These are phyloP conservation scores for Spizaetus ornatus DNA, from an alignment of 2,113 vertebrate genomes.

Conservation along the genomic window DNA sequence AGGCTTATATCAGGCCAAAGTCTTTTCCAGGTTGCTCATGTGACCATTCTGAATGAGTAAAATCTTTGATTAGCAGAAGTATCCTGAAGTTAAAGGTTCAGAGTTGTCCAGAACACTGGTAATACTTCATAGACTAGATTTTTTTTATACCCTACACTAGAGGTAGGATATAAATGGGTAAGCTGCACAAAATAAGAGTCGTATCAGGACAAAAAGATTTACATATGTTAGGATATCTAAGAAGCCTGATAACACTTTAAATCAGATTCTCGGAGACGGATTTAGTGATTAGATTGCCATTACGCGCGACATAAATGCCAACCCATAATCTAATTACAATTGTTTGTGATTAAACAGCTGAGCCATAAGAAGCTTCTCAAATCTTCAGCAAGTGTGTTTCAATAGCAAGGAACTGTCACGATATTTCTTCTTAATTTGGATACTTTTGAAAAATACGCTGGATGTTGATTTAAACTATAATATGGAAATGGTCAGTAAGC, in stretches of 20 bases:
- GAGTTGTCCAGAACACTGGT: not conserved
- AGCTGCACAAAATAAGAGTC: not conserved
- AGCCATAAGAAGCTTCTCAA: not conserved
- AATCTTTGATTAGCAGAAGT: not conserved
- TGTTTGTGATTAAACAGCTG: not conserved
- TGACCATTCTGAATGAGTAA: not conserved
- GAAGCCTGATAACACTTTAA: not conserved
- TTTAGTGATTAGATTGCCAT: not conserved
- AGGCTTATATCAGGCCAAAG: not conserved
- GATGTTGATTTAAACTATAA: not conserved
- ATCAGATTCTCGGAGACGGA: not conserved
- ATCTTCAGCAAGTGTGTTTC: not conserved
- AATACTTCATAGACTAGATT: not conserved
- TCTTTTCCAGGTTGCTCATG: conserved; percentile 1
- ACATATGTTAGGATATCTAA: not conserved
- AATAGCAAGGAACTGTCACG: not conserved
- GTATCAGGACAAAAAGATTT: not conserved
- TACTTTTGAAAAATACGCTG: not conserved
- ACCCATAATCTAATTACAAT: not conserved
- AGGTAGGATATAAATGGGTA: not conserved
- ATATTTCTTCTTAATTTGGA: not conserved
- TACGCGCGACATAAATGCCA: not conserved
- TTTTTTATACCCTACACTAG: not conserved
- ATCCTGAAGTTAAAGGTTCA: not conserved
- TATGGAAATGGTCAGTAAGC: not conserved